phyloP scores from a whole-genome alignment of 2,113 vertebrate genomes.

The Coregonus clupeaformis region DNA sequence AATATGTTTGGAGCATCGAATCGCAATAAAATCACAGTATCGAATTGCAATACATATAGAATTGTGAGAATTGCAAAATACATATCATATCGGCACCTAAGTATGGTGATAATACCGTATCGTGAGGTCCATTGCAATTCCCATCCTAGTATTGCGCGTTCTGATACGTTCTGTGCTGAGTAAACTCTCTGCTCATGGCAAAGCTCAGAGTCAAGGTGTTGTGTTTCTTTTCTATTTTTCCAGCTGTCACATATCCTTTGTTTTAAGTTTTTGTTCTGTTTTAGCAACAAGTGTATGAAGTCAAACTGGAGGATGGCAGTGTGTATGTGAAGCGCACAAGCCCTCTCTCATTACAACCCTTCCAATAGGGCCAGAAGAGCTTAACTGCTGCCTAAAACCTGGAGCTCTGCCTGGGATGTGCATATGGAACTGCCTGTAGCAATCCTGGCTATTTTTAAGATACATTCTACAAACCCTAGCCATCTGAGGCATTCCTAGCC shows the following conservation, averaged over 20 bases:
- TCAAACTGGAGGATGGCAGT: constrained; percentile 67
- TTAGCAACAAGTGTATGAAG: constrained; percentile 72
- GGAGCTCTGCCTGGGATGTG: neutral
- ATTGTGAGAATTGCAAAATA: no score
- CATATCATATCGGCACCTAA: no score
- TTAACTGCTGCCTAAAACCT: constrained; percentile 33
- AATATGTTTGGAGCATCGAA: no score
- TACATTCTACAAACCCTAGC: constrained; percentile 46
- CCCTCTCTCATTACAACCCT: constrained; percentile 63
- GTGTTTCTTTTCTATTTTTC: neutral
- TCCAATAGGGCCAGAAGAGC: constrained; percentile 45
- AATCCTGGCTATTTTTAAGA: constrained; percentile 39
- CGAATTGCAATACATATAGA: no score
- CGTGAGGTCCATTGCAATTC: no score
- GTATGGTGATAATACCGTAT: no score
- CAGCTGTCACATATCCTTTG: constrained; percentile 12
- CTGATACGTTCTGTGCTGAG: neutral
- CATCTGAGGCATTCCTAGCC: constrained; percentile 47
- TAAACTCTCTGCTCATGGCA: neutral
- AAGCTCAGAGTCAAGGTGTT: no score
- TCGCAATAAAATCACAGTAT: no score
- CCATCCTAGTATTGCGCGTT: no score
- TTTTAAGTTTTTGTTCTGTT: constrained; percentile 21
- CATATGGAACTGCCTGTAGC: constrained; percentile 11
- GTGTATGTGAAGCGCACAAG: constrained; percentile 68